Evolutionary conservation across 2,113 vertebrate species (phyloP), one percentile per base, ranked within the genome.

Genomic region (Laticauda laticaudata): DNA sequence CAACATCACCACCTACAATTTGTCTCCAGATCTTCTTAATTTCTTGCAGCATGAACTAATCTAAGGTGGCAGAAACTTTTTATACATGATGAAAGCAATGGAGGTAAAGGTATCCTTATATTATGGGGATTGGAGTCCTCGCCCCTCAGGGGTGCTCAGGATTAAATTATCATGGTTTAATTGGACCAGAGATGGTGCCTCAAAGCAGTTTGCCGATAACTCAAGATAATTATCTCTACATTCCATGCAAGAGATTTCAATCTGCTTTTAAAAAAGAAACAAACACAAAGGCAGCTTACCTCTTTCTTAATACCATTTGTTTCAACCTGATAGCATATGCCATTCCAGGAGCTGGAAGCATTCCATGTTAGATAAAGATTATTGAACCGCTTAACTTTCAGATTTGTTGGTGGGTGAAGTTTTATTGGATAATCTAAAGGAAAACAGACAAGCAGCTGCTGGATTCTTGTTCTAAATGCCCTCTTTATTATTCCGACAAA

Each of bases 381-480:
- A 11, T 55, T 55, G 14, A 2, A n/a, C 53, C 93, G 93, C 5
- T 89, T 90, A 20, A 96, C 4, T 0, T 34, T 85, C 24, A 94
- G 12, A 6, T 8, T 90, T 34, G 10, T 59, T 21, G 97, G 97
- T 9, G 94, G 57, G 53, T 94, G 93, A 53, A 96, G 94, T 91
- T 97, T 97, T 93, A 97, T 95, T 97, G 92, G 95, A 96, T 96
- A 4, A 14, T 56, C 75, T 90, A 11, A 54, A 61, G 10, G 14
- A 26, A 54, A 64, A 51, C 10, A 81, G 48, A 48, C 87, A 69
- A 95, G 90, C 0, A 2, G 39, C 91, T 53, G 1, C n/a, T 86
- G 18, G 90, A 48, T 4, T 29, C 56, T 86, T 57, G 75, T 43
- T 21, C 57, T 39, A 20, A 81, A 39, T 8, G 34, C 34, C 34